Conservation (phyloP, 2,888 invertebrate species). For the Sesamia inferens region DNA sequence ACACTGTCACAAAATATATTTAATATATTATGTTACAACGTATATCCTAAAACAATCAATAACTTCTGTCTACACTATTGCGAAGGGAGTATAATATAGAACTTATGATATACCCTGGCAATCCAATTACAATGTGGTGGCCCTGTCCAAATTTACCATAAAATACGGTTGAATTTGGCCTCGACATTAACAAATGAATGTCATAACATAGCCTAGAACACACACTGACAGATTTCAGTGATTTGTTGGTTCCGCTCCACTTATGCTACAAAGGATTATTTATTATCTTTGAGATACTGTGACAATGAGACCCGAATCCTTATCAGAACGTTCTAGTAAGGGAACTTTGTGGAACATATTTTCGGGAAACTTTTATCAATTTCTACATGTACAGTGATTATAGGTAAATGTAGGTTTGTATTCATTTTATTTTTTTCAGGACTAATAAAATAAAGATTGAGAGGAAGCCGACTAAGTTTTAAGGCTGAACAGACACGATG, state of each 20-base stretch:
- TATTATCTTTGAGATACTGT: slow-evolving; percentile 20
- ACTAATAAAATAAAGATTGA: not conserved
- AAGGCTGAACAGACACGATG: not conserved
- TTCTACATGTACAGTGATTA: not conserved
- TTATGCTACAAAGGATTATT: slow-evolving; percentile 20
- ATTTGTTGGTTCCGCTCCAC: slow-evolving; percentile 28
- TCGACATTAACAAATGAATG: slow-evolving; percentile 18
- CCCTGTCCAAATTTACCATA: not conserved
- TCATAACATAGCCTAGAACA: slow-evolving; percentile 17
- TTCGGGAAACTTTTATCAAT: not conserved
- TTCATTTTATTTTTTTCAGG: not conserved
- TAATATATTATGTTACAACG: too few relatives aligned
- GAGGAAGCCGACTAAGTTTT: not conserved
- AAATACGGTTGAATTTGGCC: slow-evolving; percentile 2
- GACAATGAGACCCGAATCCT: slow-evolving; percentile 3
- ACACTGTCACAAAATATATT: too few relatives aligned
- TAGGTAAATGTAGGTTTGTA: not conserved
- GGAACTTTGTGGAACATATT: not conserved
- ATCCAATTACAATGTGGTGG: too few relatives aligned
- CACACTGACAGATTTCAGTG: slow-evolving; percentile 17
- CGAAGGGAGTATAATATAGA: too few relatives aligned
- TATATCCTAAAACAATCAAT: too few relatives aligned
- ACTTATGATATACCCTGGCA: not conserved
- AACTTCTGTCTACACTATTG: too few relatives aligned
- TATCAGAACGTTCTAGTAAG: not conserved